A percentile compares a stretch with the other conserved stretches of the same genome.
These are phyloP conservation scores for Acrobasis repandana DNA, from an alignment of 2,888 invertebrate genomes.

Conservation along the genomic window DNA sequence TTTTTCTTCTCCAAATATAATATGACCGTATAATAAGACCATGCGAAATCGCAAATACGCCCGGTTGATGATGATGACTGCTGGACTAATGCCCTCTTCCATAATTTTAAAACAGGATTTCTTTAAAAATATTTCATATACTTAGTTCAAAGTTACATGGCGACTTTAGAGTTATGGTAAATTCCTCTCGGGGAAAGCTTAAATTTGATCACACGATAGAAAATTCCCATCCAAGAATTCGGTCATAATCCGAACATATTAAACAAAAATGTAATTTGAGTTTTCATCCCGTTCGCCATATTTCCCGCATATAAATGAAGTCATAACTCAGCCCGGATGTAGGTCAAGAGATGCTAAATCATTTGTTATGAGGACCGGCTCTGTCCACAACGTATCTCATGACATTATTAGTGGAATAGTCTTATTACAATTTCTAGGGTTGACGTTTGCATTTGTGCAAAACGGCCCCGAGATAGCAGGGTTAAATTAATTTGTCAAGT, in stretches of 20 bases:
- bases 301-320: conserved; percentile 58
- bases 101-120: too few relatives aligned
- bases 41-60: too few relatives aligned
- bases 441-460: conserved; percentile 12
- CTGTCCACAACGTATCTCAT: conserved; percentile 30
- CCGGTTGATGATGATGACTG: too few relatives aligned
- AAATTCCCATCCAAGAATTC: conserved; percentile 7
- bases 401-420: conserved; percentile 15
- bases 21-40: too few relatives aligned
- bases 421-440: conserved; percentile 16
- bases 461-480: not conserved
- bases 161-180: not conserved
- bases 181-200: not conserved
- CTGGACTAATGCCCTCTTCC: too few relatives aligned
- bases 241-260: conserved; percentile 17
- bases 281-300: conserved; percentile 33
- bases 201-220: not conserved
- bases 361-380: conserved; percentile 39
- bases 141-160: too few relatives aligned
- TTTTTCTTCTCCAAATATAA: too few relatives aligned
- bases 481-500: conserved; percentile 5
- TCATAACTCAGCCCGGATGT: conserved; percentile 50
- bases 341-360: conserved; percentile 51
- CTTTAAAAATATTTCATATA: too few relatives aligned
- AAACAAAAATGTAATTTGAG: conserved; percentile 18